phyloP scores from a whole-genome alignment of 2,113 vertebrate species.

The Brachypodius melanocephalos region DNA sequence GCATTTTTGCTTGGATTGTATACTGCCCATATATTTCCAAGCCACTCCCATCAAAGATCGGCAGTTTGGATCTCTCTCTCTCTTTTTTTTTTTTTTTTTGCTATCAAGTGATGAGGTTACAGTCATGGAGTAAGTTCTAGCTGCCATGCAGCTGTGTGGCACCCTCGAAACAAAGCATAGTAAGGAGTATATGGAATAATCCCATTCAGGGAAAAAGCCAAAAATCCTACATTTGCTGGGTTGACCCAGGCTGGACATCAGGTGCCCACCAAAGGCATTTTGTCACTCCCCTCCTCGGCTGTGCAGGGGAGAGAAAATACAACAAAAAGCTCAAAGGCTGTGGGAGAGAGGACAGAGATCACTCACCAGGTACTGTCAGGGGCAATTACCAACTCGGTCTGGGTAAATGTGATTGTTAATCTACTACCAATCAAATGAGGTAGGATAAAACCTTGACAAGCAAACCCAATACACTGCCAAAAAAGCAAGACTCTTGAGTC shows the following conservation, averaged over 20 bases:
- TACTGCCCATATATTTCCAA: background rate
- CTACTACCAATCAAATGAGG: background rate
- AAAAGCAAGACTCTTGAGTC: background rate
- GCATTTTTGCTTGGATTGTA: background rate
- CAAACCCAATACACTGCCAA: background rate
- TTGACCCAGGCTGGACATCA: background rate
- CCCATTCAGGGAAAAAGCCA: background rate
- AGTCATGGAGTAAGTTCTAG: background rate
- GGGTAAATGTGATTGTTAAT: background rate
- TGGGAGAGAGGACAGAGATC: background rate
- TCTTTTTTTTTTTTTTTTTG: background rate
- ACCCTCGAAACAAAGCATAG: background rate
- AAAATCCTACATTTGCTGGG: background rate
- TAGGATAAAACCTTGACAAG: background rate
- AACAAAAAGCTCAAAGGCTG: background rate
- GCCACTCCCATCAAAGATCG: background rate
- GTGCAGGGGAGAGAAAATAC: background rate
- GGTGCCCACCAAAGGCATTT: background rate
- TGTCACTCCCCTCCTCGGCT: background rate
- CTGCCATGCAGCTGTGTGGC: background rate
- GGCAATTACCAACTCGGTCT: background rate
- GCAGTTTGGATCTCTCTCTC: background rate
- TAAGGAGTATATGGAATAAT: background rate
- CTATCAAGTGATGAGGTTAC: background rate
- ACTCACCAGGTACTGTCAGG: background rate